These are phyloP conservation scores for Diploptera punctata DNA, from an alignment of 2,888 invertebrate genomes.

Conservation along the genomic window DNA sequence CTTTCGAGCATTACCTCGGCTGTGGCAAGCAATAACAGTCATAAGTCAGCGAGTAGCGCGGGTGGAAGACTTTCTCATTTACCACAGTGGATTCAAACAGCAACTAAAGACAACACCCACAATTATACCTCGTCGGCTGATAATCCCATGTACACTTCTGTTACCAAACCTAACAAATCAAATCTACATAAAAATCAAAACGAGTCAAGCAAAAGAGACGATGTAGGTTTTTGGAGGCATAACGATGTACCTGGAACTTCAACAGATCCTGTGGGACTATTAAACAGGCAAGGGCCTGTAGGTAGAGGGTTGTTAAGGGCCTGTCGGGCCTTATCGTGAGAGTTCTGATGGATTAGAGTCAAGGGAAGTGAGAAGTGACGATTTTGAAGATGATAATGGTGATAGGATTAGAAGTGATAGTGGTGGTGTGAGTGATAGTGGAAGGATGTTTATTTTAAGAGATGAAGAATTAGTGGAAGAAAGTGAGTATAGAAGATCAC, in stretches of 20 bases:
- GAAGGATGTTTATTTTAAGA: neutral
- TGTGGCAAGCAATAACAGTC: conserved; percentile 15
- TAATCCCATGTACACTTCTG: neutral
- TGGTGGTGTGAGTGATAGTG: neutral
- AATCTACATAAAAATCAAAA: neutral
- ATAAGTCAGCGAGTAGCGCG: neutral
- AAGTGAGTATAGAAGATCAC: neutral
- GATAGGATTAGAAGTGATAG: neutral
- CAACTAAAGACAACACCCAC: neutral
- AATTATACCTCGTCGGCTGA: neutral
- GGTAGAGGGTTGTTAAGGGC: conserved; percentile 47
- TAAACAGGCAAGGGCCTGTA: conserved; percentile 11
- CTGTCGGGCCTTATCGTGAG: conserved; percentile 51
- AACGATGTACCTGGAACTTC: neutral
- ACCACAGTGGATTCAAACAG: conserved; percentile 10
- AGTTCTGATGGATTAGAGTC: conserved; percentile 48
- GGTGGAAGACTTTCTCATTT: neutral
- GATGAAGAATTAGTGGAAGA: conserved; percentile 20
- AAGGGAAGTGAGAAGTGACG: conserved; percentile 35
- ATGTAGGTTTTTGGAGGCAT: too few relatives aligned
- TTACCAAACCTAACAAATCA: neutral
- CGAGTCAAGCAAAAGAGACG: neutral
- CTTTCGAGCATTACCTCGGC: conserved; percentile 11
- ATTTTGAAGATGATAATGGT: neutral
- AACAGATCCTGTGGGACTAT: conserved; percentile 26